phyloP scores from a whole-genome alignment of 2,113 vertebrate genomes.

The Boleophthalmus pectinirostris region DNA sequence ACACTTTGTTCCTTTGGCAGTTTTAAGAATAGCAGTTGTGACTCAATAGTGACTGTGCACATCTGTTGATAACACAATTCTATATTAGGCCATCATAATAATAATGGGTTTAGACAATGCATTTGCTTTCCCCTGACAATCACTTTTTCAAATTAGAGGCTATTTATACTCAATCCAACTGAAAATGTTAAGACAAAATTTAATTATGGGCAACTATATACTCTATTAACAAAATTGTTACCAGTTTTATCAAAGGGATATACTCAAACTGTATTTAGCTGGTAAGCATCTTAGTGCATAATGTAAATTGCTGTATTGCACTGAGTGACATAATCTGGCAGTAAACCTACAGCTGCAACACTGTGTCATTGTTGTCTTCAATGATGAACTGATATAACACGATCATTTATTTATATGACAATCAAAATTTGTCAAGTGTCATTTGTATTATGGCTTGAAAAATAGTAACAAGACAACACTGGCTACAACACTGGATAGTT shows the following conservation, averaged over 20 bases:
- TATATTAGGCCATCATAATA: constrained; percentile 23
- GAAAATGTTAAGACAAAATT: not conserved
- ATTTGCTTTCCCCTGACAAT: constrained; percentile 50
- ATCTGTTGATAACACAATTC: not conserved
- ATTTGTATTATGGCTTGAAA: not conserved
- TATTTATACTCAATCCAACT: not conserved
- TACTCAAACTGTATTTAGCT: no score
- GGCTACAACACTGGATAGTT: no score
- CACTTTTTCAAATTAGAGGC: constrained; percentile 35
- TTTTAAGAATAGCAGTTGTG: constrained; percentile 3
- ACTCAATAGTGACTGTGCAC: not conserved
- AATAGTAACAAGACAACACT: no score
- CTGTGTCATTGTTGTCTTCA: not conserved
- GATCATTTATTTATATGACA: not conserved
- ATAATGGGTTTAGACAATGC: constrained; percentile 29
- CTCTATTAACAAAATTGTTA: no score
- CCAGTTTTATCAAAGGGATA: no score
- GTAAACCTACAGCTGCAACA: no score
- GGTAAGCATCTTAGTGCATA: no score
- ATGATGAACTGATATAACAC: not conserved
- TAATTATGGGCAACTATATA: no score
- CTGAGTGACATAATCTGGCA: no score
- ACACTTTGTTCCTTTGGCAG: constrained; percentile 8
- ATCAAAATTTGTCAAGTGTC: not conserved
- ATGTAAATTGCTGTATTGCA: no score